Conservation (phyloP, 2,888 invertebrate species). For the Papilio elwesi region DNA sequence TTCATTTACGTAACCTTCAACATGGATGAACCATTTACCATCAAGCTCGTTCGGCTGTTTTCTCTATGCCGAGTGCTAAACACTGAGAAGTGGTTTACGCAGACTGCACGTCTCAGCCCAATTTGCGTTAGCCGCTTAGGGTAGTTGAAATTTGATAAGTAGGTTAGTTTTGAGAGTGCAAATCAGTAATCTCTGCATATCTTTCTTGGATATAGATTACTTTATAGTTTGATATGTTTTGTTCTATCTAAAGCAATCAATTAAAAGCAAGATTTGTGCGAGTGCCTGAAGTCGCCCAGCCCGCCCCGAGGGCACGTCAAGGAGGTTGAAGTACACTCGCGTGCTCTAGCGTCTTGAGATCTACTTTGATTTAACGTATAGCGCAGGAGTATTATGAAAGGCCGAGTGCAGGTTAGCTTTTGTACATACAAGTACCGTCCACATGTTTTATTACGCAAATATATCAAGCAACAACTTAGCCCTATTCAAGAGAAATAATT, state of each 20-base stretch:
- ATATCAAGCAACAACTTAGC: background rate
- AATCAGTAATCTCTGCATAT: too few relatives aligned
- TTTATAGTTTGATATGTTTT: slow-evolving; percentile 1
- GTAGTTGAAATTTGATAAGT: too few relatives aligned
- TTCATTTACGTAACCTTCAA: too few relatives aligned
- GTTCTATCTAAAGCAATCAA: slow-evolving; percentile 12
- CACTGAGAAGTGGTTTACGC: too few relatives aligned
- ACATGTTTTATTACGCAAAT: background rate
- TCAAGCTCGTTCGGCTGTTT: too few relatives aligned
- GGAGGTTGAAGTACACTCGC: slow-evolving; percentile 22
- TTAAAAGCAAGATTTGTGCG: slow-evolving; percentile 25
- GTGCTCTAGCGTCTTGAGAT: slow-evolving; percentile 24
- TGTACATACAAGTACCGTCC: background rate
- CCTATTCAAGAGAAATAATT: background rate
- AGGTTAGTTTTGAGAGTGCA: too few relatives aligned
- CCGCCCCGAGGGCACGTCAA: slow-evolving; percentile 24
- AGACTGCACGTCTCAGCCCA: too few relatives aligned
- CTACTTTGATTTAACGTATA: slow-evolving; percentile 22
- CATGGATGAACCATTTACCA: too few relatives aligned
- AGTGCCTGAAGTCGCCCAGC: background rate
- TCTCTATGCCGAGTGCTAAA: too few relatives aligned
- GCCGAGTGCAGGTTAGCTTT: slow-evolving; percentile 1
- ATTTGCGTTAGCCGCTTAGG: too few relatives aligned
- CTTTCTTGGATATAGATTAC: too few relatives aligned
- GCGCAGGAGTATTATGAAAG: slow-evolving; percentile 3